Percentiles rank a stretch among this genome's conserved stretches.
phyloP scores from a whole-genome alignment of 2,888 invertebrate species.

The Pollenia griseotomentosa region DNA sequence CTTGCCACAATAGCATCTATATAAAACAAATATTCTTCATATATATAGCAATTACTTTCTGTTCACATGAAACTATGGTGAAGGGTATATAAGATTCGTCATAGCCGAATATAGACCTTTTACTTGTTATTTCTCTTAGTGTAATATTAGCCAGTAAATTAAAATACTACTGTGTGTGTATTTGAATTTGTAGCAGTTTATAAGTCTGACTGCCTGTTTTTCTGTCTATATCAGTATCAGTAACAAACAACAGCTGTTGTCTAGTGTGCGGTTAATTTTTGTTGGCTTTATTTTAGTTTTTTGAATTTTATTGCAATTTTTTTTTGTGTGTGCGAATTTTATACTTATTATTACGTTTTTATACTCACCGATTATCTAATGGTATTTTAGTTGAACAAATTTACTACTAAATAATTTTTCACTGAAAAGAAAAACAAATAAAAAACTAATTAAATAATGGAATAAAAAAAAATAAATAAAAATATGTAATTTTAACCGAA shows the following conservation, averaged over 20 bases:
- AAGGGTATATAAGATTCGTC: too few relatives aligned
- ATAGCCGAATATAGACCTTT: too few relatives aligned
- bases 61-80: too few relatives aligned
- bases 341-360: conserved; percentile 22
- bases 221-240: conserved; percentile 5
- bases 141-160: conserved; percentile 8
- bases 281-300: conserved; percentile 47
- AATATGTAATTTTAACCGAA: too few relatives aligned
- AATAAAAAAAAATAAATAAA: too few relatives aligned
- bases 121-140: neutral
- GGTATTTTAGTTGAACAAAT: conserved; percentile 24
- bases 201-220: conserved; percentile 1
- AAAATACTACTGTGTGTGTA: neutral
- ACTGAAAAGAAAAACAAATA: neutral
- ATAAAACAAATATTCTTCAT: too few relatives aligned
- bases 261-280: conserved; percentile 65
- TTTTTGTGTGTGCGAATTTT: neutral
- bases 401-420: conserved; percentile 18
- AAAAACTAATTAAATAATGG: conserved; percentile 2
- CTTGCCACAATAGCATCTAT: too few relatives aligned
- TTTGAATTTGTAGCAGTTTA: neutral
- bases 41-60: too few relatives aligned
- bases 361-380: conserved; percentile 44
- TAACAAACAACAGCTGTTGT: conserved; percentile 67
- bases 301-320: conserved; percentile 53